These are phyloP conservation scores for Drosophila neotestacea DNA, from an alignment of 2,888 invertebrate genomes.

Conservation along the genomic window DNA sequence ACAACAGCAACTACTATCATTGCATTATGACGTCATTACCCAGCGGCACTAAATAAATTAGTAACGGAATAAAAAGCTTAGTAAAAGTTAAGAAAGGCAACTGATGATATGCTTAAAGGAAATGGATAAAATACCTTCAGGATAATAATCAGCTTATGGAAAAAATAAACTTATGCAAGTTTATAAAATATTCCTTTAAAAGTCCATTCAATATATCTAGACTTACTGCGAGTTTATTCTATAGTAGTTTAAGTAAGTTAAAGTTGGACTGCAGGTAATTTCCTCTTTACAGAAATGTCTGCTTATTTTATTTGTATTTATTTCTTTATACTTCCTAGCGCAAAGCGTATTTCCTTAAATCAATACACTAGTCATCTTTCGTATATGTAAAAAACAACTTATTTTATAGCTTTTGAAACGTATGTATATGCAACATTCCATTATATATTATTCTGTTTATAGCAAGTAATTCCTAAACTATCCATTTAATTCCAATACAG, in stretches of 20 bases:
- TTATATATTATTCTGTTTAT: too few relatives aligned
- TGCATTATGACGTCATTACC: conserved; percentile 39
- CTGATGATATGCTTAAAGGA: neutral
- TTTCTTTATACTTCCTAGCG: too few relatives aligned
- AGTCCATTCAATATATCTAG: neutral
- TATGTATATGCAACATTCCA: too few relatives aligned
- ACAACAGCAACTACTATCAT: neutral
- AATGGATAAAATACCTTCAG: neutral
- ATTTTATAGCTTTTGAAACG: too few relatives aligned
- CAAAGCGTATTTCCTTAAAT: too few relatives aligned
- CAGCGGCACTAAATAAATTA: conserved; percentile 28
- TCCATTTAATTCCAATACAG: too few relatives aligned
- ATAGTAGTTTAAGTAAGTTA: neutral
- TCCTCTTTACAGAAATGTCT: too few relatives aligned
- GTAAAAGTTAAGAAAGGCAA: neutral
- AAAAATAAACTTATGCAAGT: too few relatives aligned
- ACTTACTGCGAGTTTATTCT: neutral
- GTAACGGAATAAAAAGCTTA: neutral
- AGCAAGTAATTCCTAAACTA: too few relatives aligned
- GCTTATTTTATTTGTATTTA: too few relatives aligned
- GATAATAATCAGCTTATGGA: neutral
- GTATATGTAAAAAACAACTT: too few relatives aligned
- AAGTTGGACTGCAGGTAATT: neutral
- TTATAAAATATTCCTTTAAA: neutral
- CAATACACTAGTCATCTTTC: too few relatives aligned